Evolutionary conservation across 37 sponge, comb jelly and placozoan genomes (phyloP).

Genomic region (Crambe crambe): DNA sequence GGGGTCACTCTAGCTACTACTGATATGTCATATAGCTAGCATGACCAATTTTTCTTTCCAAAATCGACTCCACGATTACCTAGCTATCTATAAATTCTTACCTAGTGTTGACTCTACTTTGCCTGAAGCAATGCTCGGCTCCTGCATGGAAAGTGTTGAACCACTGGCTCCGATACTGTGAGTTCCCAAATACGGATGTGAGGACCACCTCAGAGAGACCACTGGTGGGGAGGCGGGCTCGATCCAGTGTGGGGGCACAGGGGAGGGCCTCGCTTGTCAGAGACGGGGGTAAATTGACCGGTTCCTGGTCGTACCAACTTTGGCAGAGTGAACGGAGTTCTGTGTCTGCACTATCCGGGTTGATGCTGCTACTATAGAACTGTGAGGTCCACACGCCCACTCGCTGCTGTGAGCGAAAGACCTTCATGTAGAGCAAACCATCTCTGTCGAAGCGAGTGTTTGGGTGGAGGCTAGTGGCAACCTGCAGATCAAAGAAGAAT

Average conservation of each 20-base stretch:
- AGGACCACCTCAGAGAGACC: neutral
- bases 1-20: no score
- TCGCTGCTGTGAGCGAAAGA: neutral
- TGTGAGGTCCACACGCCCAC: conserved; percentile 1
- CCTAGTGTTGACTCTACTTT: neutral
- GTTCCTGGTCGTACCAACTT: neutral
- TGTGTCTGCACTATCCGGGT: neutral
- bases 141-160: neutral
- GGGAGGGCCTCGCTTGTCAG: neutral
- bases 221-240: neutral
- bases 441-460: neutral
- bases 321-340: neutral
- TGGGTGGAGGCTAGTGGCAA: neutral
- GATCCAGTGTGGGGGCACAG: conserved; percentile 13
- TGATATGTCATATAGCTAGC: no score
- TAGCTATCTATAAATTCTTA: neutral
- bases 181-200: neutral
- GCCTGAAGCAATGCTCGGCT: neutral
- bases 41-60: no score
- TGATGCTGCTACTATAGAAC: neutral
- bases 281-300: neutral
- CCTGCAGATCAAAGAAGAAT: neutral
- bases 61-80: no score
- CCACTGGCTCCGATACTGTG: neutral
- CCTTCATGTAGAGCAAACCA: neutral